phyloP scores from a whole-genome alignment of 2,888 invertebrate species.

The Mesoligia furuncula region DNA sequence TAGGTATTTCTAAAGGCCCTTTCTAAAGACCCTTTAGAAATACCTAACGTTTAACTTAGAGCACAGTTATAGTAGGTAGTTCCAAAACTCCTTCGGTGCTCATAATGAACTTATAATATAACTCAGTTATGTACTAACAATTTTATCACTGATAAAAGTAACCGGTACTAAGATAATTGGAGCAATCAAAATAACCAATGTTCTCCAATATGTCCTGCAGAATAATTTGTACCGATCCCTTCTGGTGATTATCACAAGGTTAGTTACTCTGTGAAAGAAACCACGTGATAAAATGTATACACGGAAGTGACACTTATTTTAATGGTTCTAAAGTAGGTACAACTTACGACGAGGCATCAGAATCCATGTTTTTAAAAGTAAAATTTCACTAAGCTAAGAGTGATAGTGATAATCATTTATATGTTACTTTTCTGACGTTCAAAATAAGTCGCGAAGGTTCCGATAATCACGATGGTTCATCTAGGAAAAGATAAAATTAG shows the following conservation, averaged over 20 bases:
- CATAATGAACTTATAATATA: not conserved
- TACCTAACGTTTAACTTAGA: too few relatives aligned
- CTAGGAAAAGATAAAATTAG: not conserved
- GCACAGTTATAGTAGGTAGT: too few relatives aligned
- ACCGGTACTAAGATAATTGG: constrained; percentile 79
- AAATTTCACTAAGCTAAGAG: not conserved
- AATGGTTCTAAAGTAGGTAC: not conserved
- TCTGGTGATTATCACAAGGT: constrained; percentile 76
- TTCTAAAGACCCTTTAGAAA: too few relatives aligned
- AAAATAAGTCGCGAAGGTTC: not conserved
- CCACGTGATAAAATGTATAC: not conserved
- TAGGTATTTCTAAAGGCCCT: too few relatives aligned
- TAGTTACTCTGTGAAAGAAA: constrained; percentile 75
- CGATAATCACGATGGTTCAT: constrained; percentile 36
- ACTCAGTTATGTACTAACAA: constrained; percentile 65
- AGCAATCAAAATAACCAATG: constrained; percentile 71
- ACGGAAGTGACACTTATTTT: not conserved
- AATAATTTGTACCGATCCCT: constrained; percentile 72
- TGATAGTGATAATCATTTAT: not conserved
- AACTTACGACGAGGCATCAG: constrained; percentile 69
- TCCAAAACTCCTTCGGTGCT: not conserved
- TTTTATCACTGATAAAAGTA: constrained; percentile 70
- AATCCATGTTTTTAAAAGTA: constrained; percentile 59
- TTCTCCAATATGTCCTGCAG: constrained; percentile 78
- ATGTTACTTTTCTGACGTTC: not conserved